phyloP scores from a whole-genome alignment of 2,113 vertebrate species.

The Naja naja region DNA sequence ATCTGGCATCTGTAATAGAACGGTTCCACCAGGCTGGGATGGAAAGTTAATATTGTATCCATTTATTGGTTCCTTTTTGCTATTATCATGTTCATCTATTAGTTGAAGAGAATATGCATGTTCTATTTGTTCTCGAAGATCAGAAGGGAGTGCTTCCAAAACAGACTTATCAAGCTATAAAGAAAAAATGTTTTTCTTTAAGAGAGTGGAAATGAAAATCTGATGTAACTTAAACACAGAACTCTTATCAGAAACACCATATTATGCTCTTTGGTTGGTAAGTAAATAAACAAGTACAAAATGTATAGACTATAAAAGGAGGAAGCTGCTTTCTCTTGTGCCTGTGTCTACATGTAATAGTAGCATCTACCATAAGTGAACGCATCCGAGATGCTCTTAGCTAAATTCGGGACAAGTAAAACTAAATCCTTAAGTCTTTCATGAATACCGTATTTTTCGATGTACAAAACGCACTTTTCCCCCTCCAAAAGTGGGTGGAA shows the following conservation, averaged over 20 bases:
- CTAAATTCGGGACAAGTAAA: background rate
- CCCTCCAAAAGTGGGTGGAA: too few relatives aligned
- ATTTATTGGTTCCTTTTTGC: slow-evolving; percentile 68
- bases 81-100: slow-evolving; percentile 54
- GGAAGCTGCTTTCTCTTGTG: background rate
- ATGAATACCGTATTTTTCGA: background rate
- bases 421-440: background rate
- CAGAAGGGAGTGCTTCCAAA: slow-evolving; percentile 86
- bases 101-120: slow-evolving; percentile 74
- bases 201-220: background rate
- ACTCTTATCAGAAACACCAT: background rate
- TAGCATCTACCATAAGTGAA: background rate
- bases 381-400: background rate
- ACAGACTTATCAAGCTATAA: slow-evolving; percentile 89
- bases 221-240: background rate
- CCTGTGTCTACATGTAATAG: background rate
- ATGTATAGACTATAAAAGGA: background rate
- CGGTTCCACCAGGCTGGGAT: slow-evolving; percentile 72
- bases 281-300: background rate
- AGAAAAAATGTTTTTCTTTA: slow-evolving; percentile 18
- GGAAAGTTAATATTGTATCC: slow-evolving; percentile 57
- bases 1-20: slow-evolving; percentile 88
- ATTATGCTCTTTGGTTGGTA: background rate
- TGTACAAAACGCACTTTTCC: too few relatives aligned
- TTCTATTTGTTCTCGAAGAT: slow-evolving; percentile 89